Base-by-base conservation (phyloP, 2,113 vertebrate genomes). In the Cryptotis parvus region DNA sequence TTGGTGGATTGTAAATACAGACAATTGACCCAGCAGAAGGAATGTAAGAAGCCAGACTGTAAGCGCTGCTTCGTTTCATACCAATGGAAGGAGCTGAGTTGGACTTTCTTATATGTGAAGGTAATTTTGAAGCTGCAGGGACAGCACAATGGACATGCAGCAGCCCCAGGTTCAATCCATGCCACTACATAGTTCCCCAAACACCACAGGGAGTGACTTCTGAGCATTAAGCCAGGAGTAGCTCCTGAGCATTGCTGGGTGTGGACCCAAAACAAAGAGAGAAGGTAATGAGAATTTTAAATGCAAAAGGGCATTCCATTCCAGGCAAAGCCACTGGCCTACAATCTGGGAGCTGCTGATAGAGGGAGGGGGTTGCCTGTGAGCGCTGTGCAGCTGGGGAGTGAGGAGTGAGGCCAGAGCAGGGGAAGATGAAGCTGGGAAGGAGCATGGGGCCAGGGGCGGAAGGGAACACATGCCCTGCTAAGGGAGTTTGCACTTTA, bases 401-500 rank as follows among this genome's bases (percentile, higher is more conserved):
- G 69, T 63, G 76, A 10, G 15, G 37, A 27, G 26, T 4, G 55
- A 1, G 2, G 31, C 4, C 15, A 11, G 76, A 82, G 49, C 1
- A 0, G 27, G 29, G 4, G 74, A 83, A 94, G 82, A 91, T 35
- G 88, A 84, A 92, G 88, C 85, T 84, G 74, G 35, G 4, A 11
- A 68, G 91, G 87, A 92, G 73, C 94, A 74, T 10, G 39, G 52
- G 92, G 70, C 80, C 94, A 80, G 87, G 94, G 81, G 55, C 31
- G 14, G 70, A 66, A 85, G 85, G 95, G 82, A 72, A 84, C 78
- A 24, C 24, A 0, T 72, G 85, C 92, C 72, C 94, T 22, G 43
- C 94, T 96, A 91, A 96, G 75, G 75, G 93, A 94, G 95, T 94
- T 96, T 95, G 94, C 91, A 87, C 96, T 96, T 94, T 95, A 80